Percentiles rank a stretch among this genome's conserved stretches.
Conservation (phyloP, 2,797 vertebrate species). For the Hoplostethus mediterraneus region DNA sequence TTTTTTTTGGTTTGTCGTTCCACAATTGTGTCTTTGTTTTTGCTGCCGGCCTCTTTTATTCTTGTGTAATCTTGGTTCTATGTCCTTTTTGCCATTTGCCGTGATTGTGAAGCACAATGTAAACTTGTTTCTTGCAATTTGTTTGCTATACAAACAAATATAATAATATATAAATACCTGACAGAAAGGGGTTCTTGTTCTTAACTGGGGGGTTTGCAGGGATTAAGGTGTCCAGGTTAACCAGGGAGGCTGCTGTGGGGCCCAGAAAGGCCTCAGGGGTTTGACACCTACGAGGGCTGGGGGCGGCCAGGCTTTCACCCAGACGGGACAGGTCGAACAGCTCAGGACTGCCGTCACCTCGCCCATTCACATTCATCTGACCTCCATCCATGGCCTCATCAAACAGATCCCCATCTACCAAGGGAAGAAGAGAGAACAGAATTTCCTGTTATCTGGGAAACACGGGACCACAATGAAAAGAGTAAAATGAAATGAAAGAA, state of each 20-base stretch:
- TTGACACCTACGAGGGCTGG: constrained; percentile 77
- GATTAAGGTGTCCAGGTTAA: constrained; percentile 92
- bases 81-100: too few species aligned
- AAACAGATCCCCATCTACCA: constrained; percentile 90
- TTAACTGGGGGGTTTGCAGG: constrained; percentile 81
- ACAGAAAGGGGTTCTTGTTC: constrained; percentile 91
- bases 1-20: too few species aligned
- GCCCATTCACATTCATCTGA: constrained; percentile 85
- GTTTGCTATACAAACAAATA: background rate
- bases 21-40: too few species aligned
- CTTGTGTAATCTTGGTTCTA: too few species aligned
- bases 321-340: constrained; percentile 86
- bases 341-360: constrained; percentile 82
- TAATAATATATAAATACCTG: constrained; percentile 61
- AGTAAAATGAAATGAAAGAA: background rate
- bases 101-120: too few species aligned
- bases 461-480: background rate
- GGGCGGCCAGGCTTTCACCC: constrained; percentile 83
- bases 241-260: constrained; percentile 90
- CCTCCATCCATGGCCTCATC: constrained; percentile 88
- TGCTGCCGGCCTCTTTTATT: too few species aligned
- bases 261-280: constrained; percentile 94
- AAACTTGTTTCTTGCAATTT: too few species aligned
- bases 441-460: background rate
- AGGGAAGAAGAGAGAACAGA: background rate